Evolutionary conservation across 1,140 invertebrate genomes (phyloP), one percentile per base, ranked within the genome.

Genomic region (Drosophila kohkoa): DNA sequence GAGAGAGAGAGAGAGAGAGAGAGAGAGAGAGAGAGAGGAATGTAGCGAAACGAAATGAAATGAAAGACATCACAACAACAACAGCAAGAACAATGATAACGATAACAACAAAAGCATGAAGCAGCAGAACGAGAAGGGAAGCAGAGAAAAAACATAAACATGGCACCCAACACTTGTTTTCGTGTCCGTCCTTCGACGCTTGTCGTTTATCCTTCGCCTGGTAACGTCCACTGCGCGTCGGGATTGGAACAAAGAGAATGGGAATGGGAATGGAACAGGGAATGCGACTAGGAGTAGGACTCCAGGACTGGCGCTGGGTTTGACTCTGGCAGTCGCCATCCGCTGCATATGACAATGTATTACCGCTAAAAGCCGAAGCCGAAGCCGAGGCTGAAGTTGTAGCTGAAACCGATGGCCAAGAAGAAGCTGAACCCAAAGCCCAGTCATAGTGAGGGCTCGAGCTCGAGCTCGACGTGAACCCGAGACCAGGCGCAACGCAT

Each of bases 81-180:
- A 38, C 35, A 69, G 25, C 35, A 45, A 25, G 13, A 68, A 38
- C 28, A 48, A 16, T 5, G 0, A 5, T 6, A 51, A 11, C 35
- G 35, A 10, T 7, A 35, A 41, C 58, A 54, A 63, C 43, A 68
- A 58, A 49, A 38, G 32, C 7, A 16, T 35, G 10, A 38, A 48
- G 13, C 45, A 48, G 13, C 5, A 35, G 41, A 13, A 43, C 2
- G n/a, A 35, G 51, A 5, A 32, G 28, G 5, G 28, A 28, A 52
- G 13, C 6, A 38, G 32, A 20, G 30, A 3, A 57, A 41, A 57
- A 82, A 77, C 78, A 88, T 70, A 81, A 88, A 87, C 83, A 87
- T 87, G 83, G 83, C 83, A 88, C 32, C 69, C 83, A 83, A 88
- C 83, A 87, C 83, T 87, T 87, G 83, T 87, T 79, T 75, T 62